phyloP scores from a whole-genome alignment of 2,797 vertebrate species.

The Ficedula albicollis region DNA sequence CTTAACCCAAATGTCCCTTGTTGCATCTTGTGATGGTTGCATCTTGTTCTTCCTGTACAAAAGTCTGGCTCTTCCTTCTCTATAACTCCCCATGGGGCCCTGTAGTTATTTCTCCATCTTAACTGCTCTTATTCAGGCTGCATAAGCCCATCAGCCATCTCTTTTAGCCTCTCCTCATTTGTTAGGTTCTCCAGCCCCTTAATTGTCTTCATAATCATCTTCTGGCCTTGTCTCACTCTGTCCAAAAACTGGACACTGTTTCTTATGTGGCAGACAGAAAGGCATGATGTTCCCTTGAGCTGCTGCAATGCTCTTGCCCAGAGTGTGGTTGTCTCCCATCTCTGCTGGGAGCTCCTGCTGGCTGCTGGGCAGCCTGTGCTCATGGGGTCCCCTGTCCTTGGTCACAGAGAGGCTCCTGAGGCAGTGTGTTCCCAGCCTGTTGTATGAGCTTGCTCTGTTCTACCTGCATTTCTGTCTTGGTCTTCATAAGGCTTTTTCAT shows the following conservation, averaged over 20 bases:
- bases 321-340: not conserved
- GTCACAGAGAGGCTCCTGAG: not conserved
- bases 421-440: not conserved
- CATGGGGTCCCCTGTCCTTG: not conserved
- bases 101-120: not conserved
- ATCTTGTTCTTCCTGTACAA: not conserved
- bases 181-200: not conserved
- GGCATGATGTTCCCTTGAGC: not conserved
- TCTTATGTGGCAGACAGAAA: not conserved
- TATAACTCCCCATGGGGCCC: not conserved
- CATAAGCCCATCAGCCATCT: not conserved
- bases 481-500: not conserved
- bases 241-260: not conserved
- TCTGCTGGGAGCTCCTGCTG: not conserved
- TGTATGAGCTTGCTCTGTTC: not conserved
- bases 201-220: not conserved
- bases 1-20: not conserved
- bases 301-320: not conserved
- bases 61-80: not conserved
- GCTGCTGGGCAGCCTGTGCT: not conserved
- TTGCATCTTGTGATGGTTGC: not conserved
- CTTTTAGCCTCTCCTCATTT: not conserved
- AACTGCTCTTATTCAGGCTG: not conserved
- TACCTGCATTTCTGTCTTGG: accelerated
- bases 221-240: not conserved